Evolutionary conservation across 1,140 invertebrate species (phyloP).

Genomic region (Drosophila eugracilis): DNA sequence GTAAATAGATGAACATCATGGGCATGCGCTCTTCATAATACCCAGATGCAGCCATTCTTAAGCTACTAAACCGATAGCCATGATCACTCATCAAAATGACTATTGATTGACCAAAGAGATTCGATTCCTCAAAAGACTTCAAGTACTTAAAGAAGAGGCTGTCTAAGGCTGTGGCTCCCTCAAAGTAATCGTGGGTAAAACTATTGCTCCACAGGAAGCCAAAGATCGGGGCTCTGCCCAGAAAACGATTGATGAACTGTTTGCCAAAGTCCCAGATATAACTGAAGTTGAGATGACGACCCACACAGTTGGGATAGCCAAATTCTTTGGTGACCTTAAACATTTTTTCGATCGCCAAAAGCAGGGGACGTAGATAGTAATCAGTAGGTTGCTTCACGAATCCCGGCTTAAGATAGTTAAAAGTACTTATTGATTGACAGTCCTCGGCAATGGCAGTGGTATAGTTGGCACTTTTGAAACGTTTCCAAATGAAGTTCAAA

Average conservation of each 20-base stretch:
- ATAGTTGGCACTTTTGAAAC: constrained; percentile 89
- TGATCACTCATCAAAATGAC: constrained; percentile 96
- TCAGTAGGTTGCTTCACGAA: constrained; percentile 92
- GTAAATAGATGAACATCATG: constrained; percentile 91
- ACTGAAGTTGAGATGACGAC: constrained; percentile 86
- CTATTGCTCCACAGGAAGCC: constrained; percentile 92
- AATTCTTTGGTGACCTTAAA: constrained; percentile 50
- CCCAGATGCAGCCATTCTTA: constrained; percentile 88
- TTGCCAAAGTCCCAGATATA: constrained; percentile 86
- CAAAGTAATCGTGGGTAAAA: constrained; percentile 90
- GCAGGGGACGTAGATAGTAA: constrained; percentile 91
- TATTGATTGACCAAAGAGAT: constrained; percentile 88
- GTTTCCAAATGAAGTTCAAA: constrained; percentile 92
- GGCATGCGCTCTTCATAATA: constrained; percentile 95
- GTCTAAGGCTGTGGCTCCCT: constrained; percentile 89
- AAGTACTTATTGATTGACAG: constrained; percentile 88
- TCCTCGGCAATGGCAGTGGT: constrained; percentile 93
- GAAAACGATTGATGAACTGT: constrained; percentile 85
- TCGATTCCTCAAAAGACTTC: constrained; percentile 85
- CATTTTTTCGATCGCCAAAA: constrained; percentile 87
- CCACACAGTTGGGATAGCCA: constrained; percentile 85
- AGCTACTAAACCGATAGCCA: constrained; percentile 93
- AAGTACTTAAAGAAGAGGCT: constrained; percentile 86
- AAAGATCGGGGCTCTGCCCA: constrained; percentile 87
- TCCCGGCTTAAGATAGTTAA: constrained; percentile 91